Evolutionary conservation across 2,888 invertebrate species (phyloP).

Genomic region (Epiblema foenella): DNA sequence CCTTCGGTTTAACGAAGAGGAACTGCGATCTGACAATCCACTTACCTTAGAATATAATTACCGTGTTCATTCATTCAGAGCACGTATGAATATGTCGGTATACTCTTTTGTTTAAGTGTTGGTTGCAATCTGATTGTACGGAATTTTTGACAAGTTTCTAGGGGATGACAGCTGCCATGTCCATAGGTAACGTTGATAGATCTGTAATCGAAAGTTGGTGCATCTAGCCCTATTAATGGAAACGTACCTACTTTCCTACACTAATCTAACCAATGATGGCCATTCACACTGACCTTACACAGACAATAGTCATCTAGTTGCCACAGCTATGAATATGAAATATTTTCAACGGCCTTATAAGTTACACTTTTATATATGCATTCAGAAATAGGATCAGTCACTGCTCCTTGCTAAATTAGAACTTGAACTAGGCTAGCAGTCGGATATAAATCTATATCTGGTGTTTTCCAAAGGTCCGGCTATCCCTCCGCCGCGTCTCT

Average conservation of each 20-base stretch:
- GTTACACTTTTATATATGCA: no score
- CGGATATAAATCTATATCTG: neutral
- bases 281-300: neutral
- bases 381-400: neutral
- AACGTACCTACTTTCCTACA: neutral
- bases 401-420: neutral
- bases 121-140: neutral
- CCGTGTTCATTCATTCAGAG: neutral
- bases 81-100: neutral
- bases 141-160: no score
- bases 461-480: slow-evolving; percentile 65
- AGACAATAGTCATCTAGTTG: neutral
- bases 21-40: no score
- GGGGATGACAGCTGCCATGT: no score
- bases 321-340: neutral
- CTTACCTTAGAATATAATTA: no score
- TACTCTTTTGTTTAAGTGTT: no score
- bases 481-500: slow-evolving; percentile 77
- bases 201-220: no score
- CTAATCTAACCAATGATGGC: neutral
- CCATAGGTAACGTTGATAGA: no score
- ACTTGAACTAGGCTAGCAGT: neutral
- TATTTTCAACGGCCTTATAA: no score
- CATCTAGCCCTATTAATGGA: neutral
- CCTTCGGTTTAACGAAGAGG: neutral